A percentile compares a stretch with the other conserved stretches of the same genome.
Evolutionary conservation across 2,113 vertebrate genomes (phyloP).

Genomic region (Erythrolamprus reginae): DNA sequence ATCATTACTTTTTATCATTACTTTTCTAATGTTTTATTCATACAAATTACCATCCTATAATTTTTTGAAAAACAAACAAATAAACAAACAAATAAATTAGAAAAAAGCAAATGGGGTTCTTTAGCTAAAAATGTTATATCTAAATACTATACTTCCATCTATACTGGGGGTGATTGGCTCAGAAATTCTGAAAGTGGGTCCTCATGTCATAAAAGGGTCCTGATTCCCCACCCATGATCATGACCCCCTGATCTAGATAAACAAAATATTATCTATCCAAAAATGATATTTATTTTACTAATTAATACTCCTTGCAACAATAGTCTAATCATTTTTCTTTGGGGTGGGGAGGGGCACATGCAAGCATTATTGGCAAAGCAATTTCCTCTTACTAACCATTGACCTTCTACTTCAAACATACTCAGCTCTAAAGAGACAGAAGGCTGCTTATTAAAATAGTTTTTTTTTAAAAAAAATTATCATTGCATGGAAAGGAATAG

Average conservation of each 20-base stretch:
- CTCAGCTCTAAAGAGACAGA: background rate
- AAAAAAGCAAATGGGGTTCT: too few species aligned
- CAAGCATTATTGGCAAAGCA: background rate
- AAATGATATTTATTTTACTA: background rate
- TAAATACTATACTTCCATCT: background rate
- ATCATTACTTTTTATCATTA: too few species aligned
- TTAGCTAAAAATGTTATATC: too few species aligned
- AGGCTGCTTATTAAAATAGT: background rate
- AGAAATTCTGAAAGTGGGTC: background rate
- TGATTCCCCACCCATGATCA: background rate
- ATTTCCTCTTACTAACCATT: background rate
- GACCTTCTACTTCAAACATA: background rate
- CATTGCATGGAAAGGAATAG: background rate
- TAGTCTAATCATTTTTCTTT: background rate
- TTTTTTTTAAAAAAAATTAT: background rate
- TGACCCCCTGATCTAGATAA: background rate
- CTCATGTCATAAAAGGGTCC: background rate
- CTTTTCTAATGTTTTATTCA: too few species aligned
- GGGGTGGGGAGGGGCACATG: accelerated
- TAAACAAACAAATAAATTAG: too few species aligned
- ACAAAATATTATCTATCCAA: background rate
- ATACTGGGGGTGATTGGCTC: background rate
- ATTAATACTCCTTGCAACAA: background rate
- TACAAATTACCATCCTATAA: too few species aligned
- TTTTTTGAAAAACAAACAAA: too few species aligned